These are phyloP conservation scores for Microdon myrmicae DNA, from an alignment of 2,888 invertebrate genomes.

Conservation along the genomic window DNA sequence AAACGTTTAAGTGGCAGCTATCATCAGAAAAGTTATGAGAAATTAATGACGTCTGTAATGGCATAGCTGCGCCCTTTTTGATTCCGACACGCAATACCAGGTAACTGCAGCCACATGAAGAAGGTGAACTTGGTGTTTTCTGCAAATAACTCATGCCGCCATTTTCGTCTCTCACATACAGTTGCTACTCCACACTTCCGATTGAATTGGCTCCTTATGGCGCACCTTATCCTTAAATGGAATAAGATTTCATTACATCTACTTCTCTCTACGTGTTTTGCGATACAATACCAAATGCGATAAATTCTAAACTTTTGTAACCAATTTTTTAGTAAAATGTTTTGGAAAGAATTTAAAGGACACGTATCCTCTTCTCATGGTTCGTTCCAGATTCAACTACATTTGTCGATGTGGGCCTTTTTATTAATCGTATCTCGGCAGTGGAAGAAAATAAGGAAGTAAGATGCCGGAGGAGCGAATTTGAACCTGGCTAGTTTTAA, in stretches of 20 bases:
- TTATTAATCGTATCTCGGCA: constrained; percentile 73
- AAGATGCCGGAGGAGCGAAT: constrained; percentile 53
- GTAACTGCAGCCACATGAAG: constrained; percentile 25
- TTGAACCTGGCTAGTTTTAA: constrained; percentile 27
- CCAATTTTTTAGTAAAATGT: no score
- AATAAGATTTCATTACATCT: constrained; percentile 8
- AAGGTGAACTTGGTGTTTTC: constrained; percentile 9
- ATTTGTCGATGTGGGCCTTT: constrained; percentile 68
- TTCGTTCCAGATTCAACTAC: constrained; percentile 38
- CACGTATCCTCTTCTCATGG: not conserved
- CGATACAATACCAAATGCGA: not conserved
- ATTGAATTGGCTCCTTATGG: constrained; percentile 24
- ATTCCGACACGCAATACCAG: constrained; percentile 11
- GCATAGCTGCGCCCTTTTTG: constrained; percentile 12
- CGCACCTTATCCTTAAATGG: constrained; percentile 33
- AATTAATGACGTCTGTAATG: constrained; percentile 28
- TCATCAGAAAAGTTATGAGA: constrained; percentile 21
- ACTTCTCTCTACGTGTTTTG: no score
- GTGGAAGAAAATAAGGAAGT: constrained; percentile 76
- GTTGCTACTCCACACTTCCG: constrained; percentile 28
- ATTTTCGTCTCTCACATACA: no score
- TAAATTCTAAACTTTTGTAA: not conserved
- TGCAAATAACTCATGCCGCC: constrained; percentile 25
- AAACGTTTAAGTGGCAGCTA: constrained; percentile 3
- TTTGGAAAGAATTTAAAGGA: constrained; percentile 2